Percentiles rank a stretch among this genome's conserved stretches.
These are phyloP conservation scores for Characodon lateralis DNA, from an alignment of 2,797 vertebrate species.

Conservation along the genomic window DNA sequence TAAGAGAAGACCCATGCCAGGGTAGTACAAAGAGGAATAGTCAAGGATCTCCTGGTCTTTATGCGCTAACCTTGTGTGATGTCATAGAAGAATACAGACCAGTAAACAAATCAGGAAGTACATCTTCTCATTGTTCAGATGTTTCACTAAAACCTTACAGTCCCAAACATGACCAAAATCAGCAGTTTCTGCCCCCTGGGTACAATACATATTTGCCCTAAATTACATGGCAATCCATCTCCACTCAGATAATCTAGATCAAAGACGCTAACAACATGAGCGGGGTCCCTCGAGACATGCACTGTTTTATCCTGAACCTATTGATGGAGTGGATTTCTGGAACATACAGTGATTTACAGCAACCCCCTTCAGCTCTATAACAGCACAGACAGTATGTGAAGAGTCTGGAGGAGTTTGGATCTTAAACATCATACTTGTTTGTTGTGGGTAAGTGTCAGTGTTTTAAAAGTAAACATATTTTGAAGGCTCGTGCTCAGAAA, in stretches of 20 bases:
- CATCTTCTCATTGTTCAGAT: neutral
- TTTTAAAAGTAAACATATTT: constrained; percentile 13
- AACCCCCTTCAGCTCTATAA: constrained; percentile 39
- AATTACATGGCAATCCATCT: neutral
- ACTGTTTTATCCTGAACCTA: constrained; percentile 1
- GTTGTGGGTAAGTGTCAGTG: neutral
- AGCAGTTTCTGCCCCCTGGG: neutral
- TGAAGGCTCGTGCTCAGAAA: neutral
- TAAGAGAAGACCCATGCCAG: neutral
- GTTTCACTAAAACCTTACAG: neutral
- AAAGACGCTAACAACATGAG: neutral
- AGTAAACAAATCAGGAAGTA: neutral
- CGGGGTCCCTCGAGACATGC: neutral
- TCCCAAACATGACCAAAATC: neutral
- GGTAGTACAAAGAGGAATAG: neutral
- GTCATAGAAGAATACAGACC: neutral
- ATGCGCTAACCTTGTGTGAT: neutral
- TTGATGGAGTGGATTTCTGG: neutral
- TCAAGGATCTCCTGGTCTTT: too few relatives aligned
- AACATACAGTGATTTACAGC: constrained; percentile 12
- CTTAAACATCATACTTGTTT: constrained; percentile 4
- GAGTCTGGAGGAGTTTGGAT: constrained; percentile 20
- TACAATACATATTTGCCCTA: constrained; percentile 3
- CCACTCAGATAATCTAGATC: constrained; percentile 1
- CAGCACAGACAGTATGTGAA: neutral